These are phyloP conservation scores for Sphaerophoria rueppellii DNA, from an alignment of 2,888 invertebrate species.

Conservation along the genomic window DNA sequence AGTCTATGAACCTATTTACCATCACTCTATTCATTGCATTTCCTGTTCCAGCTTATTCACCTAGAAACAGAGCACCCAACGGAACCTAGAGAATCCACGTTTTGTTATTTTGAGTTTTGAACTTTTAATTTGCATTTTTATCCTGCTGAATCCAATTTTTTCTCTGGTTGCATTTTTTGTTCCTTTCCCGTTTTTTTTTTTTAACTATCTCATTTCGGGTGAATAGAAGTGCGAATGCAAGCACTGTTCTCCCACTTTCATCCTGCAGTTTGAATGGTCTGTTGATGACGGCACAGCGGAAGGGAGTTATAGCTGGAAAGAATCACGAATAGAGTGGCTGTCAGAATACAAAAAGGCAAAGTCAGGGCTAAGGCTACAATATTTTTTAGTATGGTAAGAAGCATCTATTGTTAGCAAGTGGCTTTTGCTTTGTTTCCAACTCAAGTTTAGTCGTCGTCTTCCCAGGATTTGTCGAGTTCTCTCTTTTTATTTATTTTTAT, in stretches of 20 bases:
- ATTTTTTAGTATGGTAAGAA: constrained; percentile 45
- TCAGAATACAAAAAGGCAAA: constrained; percentile 65
- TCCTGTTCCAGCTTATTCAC: constrained; percentile 18
- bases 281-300: no score
- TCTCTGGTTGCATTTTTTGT: constrained; percentile 20
- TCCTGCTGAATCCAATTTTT: constrained; percentile 63
- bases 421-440: constrained; percentile 68
- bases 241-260: constrained; percentile 64
- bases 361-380: constrained; percentile 71
- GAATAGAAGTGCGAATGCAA: constrained; percentile 73
- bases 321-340: constrained; percentile 17
- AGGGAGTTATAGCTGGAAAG: neutral
- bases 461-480: constrained; percentile 14
- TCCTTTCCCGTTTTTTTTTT: constrained; percentile 7
- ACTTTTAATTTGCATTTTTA: constrained; percentile 73
- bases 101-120: constrained; percentile 64
- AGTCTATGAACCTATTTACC: constrained; percentile 1
- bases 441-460: constrained; percentile 65
- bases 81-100: neutral
- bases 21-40: constrained; percentile 49
- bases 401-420: constrained; percentile 62
- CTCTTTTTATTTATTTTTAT: constrained; percentile 11
- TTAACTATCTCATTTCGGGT: constrained; percentile 51
- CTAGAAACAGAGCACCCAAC: constrained; percentile 1
- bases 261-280: neutral